Evolutionary conservation across 23 tunicate species (phyloP), one percentile per base, ranked within the genome.

Genomic region (Ciona savignyi): DNA sequence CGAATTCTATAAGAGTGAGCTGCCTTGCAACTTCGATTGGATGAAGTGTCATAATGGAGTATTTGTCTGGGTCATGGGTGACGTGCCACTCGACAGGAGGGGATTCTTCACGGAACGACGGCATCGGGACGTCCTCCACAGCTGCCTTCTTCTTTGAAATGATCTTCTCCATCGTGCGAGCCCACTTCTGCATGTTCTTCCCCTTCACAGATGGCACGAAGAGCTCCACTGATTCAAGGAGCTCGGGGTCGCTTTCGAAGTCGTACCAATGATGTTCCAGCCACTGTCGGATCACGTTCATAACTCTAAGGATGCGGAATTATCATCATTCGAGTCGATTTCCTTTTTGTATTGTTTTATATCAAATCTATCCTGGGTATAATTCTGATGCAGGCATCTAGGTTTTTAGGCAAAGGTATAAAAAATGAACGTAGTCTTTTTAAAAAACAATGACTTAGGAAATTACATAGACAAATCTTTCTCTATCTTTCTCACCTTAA

Each of bases 11-110:
- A 3, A 93, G 63, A 9, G 98, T 93, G 24, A 93, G 68, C 65
- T 93, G 98, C 25, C 93, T 34, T 21, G 98, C 98, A 23, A 93
- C 70, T 64, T 93, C 98, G 25, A 82, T 82, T 2, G 98, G 98
- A 74, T 93, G 98, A 3, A 93, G 63, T 27, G 98, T 86, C 62
- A 90, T 74, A 60, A 93, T 73, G 27, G 66, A 42, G 67, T 70
- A 86, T 29, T 86, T 82, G 4, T 69, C 82, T n/a, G 71, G 71
- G 25, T 73, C 76, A 32, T 82, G 80, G 29, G 98, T 78, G n/a
- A 75, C 20, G 70, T 93, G 95, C 94, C 94, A 93, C 49, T 80
- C 86, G 3, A 92, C 87, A 1, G 79, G 34, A 22, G 96, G 96
- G 19, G 96, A 77, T 3, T 74, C 77, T 30, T 88, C 73, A 25